Conservation (phyloP, 2,888 invertebrate species). For the Brachycybe producta region DNA sequence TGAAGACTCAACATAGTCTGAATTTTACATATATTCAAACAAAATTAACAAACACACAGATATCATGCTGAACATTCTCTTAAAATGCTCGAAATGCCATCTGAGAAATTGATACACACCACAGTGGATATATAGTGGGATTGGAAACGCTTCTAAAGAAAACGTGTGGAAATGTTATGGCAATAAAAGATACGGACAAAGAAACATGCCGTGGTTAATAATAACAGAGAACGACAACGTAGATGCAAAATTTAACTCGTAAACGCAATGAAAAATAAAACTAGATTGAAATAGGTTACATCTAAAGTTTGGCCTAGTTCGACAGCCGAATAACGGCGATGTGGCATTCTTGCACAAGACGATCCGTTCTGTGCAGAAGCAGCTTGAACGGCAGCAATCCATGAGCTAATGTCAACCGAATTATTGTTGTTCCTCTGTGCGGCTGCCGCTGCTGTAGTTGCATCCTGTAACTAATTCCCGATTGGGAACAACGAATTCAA, state of each 20-base stretch:
- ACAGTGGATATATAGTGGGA: not conserved
- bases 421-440: too few species aligned
- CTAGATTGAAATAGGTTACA: conserved; percentile 11
- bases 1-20: too few species aligned
- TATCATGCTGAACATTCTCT: too few species aligned
- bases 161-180: not conserved
- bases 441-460: too few species aligned
- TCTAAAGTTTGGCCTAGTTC: conserved; percentile 14
- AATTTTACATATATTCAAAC: too few species aligned
- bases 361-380: not conserved
- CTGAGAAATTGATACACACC: not conserved
- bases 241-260: not conserved
- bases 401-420: too few species aligned
- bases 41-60: too few species aligned
- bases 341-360: conserved; percentile 5
- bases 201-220: not conserved
- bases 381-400: too few species aligned
- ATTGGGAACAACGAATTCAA: too few species aligned
- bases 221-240: not conserved
- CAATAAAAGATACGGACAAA: not conserved
- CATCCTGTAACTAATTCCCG: too few species aligned
- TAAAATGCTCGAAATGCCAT: too few species aligned
- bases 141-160: not conserved
- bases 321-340: conserved; percentile 15
- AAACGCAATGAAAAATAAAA: not conserved